phyloP scores from a whole-genome alignment of 2,888 invertebrate genomes.

The Oscheius myriophilus region DNA sequence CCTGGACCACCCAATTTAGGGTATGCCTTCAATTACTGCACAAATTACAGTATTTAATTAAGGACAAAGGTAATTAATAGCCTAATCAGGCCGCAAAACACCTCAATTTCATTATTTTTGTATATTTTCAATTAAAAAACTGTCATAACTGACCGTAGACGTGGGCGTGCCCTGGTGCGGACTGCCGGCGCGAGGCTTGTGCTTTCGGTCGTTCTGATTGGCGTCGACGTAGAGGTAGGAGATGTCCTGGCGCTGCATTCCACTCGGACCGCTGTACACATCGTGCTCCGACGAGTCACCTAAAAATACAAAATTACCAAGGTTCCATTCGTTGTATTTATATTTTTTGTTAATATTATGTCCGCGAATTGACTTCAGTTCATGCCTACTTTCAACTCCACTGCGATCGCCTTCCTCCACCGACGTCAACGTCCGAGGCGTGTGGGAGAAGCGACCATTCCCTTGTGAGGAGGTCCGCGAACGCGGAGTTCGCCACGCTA shows the following conservation, averaged over 20 bases:
- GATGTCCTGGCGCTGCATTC: conserved; percentile 15
- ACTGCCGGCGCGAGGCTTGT: conserved; percentile 9
- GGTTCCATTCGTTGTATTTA: too few species aligned
- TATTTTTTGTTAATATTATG: too few species aligned
- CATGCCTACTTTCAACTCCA: neutral
- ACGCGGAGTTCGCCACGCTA: too few species aligned
- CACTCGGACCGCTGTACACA: conserved; percentile 20
- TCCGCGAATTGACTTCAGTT: too few species aligned
- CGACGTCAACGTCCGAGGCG: conserved; percentile 10
- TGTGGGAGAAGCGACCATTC: too few species aligned
- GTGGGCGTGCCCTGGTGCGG: conserved; percentile 1
- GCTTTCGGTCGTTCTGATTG: conserved; percentile 21
- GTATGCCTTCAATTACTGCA: too few species aligned
- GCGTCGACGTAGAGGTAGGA: conserved; percentile 23
- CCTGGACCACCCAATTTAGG: too few species aligned
- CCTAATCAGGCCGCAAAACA: too few species aligned
- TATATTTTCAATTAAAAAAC: neutral
- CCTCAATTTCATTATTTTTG: too few species aligned
- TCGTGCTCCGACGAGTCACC: conserved; percentile 27
- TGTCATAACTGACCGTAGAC: neutral
- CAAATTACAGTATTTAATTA: too few species aligned
- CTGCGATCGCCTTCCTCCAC: conserved; percentile 13
- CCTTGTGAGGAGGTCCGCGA: too few species aligned
- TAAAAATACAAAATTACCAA: neutral
- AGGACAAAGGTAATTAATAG: too few species aligned